Conservation (phyloP, 2,113 vertebrate species). For the Butastur rufipennis region DNA sequence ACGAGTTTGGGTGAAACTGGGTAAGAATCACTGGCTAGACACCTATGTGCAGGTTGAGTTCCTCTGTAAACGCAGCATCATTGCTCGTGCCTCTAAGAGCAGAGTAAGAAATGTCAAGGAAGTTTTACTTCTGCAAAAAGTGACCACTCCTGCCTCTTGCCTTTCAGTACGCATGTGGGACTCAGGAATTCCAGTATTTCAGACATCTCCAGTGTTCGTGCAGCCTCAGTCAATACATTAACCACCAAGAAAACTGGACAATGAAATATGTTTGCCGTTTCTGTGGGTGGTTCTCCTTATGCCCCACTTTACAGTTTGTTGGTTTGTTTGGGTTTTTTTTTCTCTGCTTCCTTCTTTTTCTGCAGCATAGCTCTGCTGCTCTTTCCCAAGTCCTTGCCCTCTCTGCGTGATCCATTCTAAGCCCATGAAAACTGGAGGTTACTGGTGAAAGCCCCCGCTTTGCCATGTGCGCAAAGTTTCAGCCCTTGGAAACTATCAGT, state of each 20-base stretch:
- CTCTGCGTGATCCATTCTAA: not conserved
- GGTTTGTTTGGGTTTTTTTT: not conserved
- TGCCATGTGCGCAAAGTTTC: fast-evolving
- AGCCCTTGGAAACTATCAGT: not conserved
- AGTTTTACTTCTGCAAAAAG: not conserved
- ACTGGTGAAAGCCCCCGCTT: not conserved
- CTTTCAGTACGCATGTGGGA: fast-evolving
- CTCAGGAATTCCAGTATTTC: not conserved
- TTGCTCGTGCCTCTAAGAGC: not conserved
- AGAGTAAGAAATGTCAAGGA: not conserved
- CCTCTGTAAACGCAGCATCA: not conserved
- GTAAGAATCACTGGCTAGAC: not conserved
- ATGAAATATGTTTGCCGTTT: fast-evolving
- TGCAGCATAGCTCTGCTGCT: not conserved
- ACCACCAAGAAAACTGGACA: not conserved
- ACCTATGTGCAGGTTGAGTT: fast-evolving
- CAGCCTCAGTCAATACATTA: not conserved
- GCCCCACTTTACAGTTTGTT: not conserved
- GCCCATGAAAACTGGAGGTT: not conserved
- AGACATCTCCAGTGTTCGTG: fast-evolving
- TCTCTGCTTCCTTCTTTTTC: not conserved
- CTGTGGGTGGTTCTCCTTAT: not conserved
- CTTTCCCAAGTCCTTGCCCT: not conserved
- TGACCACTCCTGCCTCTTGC: not conserved
- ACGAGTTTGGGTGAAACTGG: not conserved